phyloP scores from a whole-genome alignment of 2,113 vertebrate genomes.

The Mus pahari region DNA sequence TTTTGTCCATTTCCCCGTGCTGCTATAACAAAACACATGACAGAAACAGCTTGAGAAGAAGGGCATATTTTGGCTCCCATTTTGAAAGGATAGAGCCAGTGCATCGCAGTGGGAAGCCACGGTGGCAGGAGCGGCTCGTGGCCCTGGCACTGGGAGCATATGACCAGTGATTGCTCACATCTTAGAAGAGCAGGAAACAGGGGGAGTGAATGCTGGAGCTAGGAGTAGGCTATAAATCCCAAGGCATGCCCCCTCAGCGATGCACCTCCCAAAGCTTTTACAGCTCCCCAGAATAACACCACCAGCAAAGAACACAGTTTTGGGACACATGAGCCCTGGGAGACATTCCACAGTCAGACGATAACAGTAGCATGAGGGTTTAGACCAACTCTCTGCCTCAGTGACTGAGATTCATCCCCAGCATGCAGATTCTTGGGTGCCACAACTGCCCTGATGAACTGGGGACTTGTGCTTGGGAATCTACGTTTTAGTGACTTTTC shows the following conservation, averaged over 20 bases:
- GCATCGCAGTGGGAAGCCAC: not conserved
- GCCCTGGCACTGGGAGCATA: not conserved
- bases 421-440: not conserved
- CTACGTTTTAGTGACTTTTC: not conserved
- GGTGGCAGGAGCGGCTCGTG: not conserved
- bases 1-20: not conserved
- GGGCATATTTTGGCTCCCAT: not conserved
- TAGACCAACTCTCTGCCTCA: too few species aligned
- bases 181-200: not conserved
- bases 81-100: not conserved
- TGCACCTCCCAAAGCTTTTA: not conserved
- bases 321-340: not conserved
- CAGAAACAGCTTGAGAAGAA: not conserved
- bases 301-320: not conserved
- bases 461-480: not conserved
- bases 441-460: not conserved
- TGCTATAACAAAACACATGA: not conserved
- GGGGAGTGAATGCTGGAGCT: not conserved
- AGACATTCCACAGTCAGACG: not conserved
- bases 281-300: not conserved
- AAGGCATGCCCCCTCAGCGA: not conserved
- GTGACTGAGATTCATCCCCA: not conserved
- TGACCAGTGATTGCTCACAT: not conserved
- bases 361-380: not conserved
- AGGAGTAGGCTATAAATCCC: too few species aligned